Evolutionary conservation across 2,797 vertebrate species (phyloP).

Genomic region (Phoebastria nigripes): DNA sequence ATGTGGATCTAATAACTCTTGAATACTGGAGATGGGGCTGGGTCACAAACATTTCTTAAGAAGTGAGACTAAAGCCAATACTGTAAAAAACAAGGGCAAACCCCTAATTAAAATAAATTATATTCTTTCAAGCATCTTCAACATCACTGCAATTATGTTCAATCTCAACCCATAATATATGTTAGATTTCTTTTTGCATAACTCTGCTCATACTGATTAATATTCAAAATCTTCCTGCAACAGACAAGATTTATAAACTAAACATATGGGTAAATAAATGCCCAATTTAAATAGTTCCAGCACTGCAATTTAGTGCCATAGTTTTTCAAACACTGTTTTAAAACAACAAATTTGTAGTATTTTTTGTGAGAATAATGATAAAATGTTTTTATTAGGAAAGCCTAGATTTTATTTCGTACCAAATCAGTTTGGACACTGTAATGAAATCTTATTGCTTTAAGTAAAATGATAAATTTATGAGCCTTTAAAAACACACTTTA

Average conservation of each 20-base stretch:
- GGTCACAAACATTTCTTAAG: not conserved
- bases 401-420: not conserved
- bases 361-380: constrained; percentile 13
- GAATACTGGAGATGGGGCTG: fast-evolving
- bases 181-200: not conserved
- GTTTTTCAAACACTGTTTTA: constrained; percentile 15
- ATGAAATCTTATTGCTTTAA: not conserved
- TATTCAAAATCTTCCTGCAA: not conserved
- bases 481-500: not conserved
- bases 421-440: not conserved
- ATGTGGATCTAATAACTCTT: not conserved
- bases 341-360: not conserved
- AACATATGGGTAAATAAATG: not conserved
- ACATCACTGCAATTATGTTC: not conserved
- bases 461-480: not conserved
- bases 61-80: not conserved
- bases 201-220: not conserved
- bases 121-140: not conserved
- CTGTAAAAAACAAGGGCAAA: not conserved
- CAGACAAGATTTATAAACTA: not conserved
- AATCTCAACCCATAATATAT: not conserved
- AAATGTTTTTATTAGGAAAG: constrained; percentile 26
- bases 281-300: not conserved
- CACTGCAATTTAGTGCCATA: not conserved
- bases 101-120: not conserved